phyloP scores from a whole-genome alignment of 2,113 vertebrate genomes.

The Nerophis ophidion region DNA sequence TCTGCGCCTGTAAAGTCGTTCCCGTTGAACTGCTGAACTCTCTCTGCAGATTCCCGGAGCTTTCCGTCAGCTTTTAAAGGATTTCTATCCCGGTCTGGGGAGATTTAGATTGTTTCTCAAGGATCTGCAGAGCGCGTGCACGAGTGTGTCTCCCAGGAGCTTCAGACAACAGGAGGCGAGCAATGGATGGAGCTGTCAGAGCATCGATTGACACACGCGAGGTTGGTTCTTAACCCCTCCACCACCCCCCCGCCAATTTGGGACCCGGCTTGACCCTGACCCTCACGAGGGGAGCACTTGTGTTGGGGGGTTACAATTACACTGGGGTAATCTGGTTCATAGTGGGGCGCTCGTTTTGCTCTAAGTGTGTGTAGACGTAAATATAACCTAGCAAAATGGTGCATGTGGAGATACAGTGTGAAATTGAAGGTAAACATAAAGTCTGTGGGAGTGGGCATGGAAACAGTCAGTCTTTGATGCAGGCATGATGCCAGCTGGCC shows the following conservation, averaged over 20 bases:
- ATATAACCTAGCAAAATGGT: not conserved
- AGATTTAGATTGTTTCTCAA: slow-evolving; percentile 55
- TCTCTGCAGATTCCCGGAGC: slow-evolving; percentile 37
- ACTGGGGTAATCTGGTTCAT: slow-evolving; percentile 20
- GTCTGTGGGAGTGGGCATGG: slow-evolving; percentile 6
- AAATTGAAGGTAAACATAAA: slow-evolving; percentile 16
- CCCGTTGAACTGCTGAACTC: slow-evolving; percentile 53
- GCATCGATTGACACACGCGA: not conserved
- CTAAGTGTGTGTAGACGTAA: not conserved
- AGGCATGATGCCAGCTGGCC: slow-evolving; percentile 37
- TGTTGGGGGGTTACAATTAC: slow-evolving; percentile 15
- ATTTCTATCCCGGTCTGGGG: slow-evolving; percentile 47
- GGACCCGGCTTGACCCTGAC: slow-evolving; percentile 33
- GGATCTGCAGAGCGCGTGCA: slow-evolving; percentile 38
- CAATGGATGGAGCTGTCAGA: slow-evolving; percentile 23
- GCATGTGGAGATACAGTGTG: not conserved
- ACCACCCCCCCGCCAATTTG: too few relatives aligned
- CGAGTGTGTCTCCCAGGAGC: slow-evolving; percentile 32
- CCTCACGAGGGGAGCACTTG: slow-evolving; percentile 29
- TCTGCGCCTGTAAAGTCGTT: slow-evolving; percentile 16
- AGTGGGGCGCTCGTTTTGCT: slow-evolving; percentile 8
- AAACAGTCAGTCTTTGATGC: slow-evolving; percentile 14
- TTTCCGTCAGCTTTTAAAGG: slow-evolving; percentile 53
- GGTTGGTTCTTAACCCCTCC: too few relatives aligned
- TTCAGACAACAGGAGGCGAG: slow-evolving; percentile 17